phyloP scores from a whole-genome alignment of 2,888 invertebrate genomes.

The Metalampra italica region DNA sequence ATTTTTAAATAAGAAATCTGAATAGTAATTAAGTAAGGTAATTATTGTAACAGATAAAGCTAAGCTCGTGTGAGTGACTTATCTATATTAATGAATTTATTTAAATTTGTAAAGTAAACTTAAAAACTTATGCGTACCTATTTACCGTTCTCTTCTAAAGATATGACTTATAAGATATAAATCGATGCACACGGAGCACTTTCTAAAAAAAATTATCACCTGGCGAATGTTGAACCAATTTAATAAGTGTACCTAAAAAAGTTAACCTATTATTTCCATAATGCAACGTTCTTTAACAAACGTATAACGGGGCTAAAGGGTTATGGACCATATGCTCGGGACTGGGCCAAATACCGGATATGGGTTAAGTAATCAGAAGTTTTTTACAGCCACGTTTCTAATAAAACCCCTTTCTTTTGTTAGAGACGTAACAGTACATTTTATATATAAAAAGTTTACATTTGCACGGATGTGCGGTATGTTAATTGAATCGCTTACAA shows the following conservation, averaged over 20 bases:
- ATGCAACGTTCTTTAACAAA: constrained; percentile 66
- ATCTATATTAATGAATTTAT: too few relatives aligned
- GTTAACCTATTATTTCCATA: constrained; percentile 52
- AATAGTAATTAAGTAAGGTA: too few relatives aligned
- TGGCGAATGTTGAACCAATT: constrained; percentile 45
- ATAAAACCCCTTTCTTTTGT: constrained; percentile 63
- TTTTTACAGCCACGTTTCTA: constrained; percentile 59
- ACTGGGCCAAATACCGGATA: constrained; percentile 60
- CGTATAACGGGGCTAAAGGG: constrained; percentile 76
- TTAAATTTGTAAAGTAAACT: too few relatives aligned
- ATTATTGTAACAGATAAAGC: too few relatives aligned
- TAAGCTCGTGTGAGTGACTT: too few relatives aligned
- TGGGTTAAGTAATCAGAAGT: constrained; percentile 74
- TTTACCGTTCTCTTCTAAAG: too few relatives aligned
- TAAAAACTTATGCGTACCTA: too few relatives aligned
- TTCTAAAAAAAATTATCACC: constrained; percentile 26
- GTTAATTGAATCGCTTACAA: constrained; percentile 57
- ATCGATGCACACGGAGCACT: not conserved
- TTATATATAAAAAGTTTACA: constrained; percentile 46
- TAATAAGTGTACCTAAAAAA: constrained; percentile 39
- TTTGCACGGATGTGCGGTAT: constrained; percentile 57
- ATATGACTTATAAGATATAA: not conserved
- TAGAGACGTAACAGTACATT: constrained; percentile 54
- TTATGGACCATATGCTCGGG: constrained; percentile 64
- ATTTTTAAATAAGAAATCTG: too few relatives aligned